Conservation (phyloP, 2,113 vertebrate genomes). For the Lampris megalopsis region DNA sequence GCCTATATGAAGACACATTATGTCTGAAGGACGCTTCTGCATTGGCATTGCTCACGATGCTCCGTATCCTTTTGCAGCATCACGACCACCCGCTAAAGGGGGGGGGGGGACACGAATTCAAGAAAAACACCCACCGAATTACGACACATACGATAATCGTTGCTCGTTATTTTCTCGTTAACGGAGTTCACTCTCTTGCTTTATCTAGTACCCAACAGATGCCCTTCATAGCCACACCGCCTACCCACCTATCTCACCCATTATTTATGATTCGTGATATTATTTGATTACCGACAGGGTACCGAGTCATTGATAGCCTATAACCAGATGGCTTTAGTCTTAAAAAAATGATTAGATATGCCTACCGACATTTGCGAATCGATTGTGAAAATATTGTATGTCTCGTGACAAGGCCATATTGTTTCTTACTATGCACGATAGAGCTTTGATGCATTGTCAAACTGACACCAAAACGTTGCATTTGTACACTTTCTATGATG, state of each 20-base stretch:
- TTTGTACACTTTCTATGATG: too few relatives aligned
- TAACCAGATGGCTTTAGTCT: too few relatives aligned
- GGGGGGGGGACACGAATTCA: background rate
- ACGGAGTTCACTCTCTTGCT: background rate
- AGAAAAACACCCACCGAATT: background rate
- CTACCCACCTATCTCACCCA: constrained; percentile 32
- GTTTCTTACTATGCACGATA: background rate
- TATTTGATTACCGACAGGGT: too few relatives aligned
- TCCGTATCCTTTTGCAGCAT: constrained; percentile 54
- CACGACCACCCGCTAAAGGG: constrained; percentile 22
- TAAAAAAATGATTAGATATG: background rate
- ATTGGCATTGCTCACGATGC: constrained; percentile 66
- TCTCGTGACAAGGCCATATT: constrained; percentile 52
- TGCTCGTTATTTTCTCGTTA: background rate
- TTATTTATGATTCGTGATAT: background rate
- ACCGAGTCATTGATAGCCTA: too few relatives aligned
- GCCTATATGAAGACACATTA: constrained; percentile 40
- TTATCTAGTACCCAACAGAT: constrained; percentile 26
- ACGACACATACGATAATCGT: background rate
- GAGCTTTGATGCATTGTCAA: background rate
- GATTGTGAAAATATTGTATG: constrained; percentile 5
- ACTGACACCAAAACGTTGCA: background rate
- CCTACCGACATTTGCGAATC: constrained; percentile 8
- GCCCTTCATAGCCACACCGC: constrained; percentile 55
- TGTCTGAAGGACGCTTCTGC: constrained; percentile 76